Evolutionary conservation across 2,888 invertebrate genomes (phyloP).

Genomic region (Hipparchia semele): DNA sequence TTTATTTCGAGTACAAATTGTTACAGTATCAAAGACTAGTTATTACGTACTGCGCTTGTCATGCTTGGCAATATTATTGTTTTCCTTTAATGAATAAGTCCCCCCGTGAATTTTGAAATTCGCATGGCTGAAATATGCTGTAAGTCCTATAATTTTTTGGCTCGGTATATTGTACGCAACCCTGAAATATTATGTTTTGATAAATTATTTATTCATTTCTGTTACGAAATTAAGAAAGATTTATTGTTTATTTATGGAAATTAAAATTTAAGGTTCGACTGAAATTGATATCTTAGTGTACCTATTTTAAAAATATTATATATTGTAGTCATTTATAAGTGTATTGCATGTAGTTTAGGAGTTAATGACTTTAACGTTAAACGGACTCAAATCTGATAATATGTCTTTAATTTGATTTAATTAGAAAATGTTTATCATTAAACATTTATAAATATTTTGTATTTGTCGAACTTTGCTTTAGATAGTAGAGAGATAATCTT

Average conservation of each 20-base stretch:
- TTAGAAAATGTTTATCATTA: too few relatives aligned
- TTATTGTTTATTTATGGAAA: not conserved
- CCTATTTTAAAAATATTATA: slow-evolving; percentile 6
- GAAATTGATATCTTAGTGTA: slow-evolving; percentile 22
- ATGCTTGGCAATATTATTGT: too few relatives aligned
- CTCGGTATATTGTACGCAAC: not conserved
- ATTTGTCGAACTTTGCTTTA: too few relatives aligned
- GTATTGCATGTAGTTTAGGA: slow-evolving; percentile 5
- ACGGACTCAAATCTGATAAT: too few relatives aligned
- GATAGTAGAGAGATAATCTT: too few relatives aligned
- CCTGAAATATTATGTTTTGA: not conserved
- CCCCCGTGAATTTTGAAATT: too few relatives aligned
- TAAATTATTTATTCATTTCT: not conserved
- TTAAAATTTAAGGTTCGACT: slow-evolving; percentile 35
- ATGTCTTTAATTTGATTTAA: too few relatives aligned
- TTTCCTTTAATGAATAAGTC: too few relatives aligned
- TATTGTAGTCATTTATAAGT: slow-evolving; percentile 16
- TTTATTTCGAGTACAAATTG: not conserved
- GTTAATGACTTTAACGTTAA: not conserved
- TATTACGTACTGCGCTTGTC: too few relatives aligned
- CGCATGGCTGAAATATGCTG: not conserved
- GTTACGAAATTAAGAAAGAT: slow-evolving; percentile 5
- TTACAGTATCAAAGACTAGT: not conserved
- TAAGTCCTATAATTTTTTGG: not conserved
- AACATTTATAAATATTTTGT: too few relatives aligned